phyloP scores from a whole-genome alignment of 1,140 invertebrate genomes.

The Anastrepha ludens region DNA sequence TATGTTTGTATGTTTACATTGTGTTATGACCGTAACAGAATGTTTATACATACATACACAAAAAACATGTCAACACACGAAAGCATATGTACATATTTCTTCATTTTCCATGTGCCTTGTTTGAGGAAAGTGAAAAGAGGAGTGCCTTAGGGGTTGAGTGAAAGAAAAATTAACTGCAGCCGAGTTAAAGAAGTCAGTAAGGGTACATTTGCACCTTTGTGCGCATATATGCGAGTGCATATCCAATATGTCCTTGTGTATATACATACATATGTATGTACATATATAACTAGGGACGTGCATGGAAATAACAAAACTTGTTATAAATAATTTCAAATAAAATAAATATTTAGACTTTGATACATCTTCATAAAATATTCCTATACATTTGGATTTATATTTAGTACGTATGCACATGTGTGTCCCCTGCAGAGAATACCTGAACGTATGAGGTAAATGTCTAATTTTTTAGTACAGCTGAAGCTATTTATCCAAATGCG shows the following conservation, averaged over 20 bases:
- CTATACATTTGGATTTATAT: no score
- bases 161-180: slow-evolving; percentile 35
- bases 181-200: not conserved
- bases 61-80: not conserved
- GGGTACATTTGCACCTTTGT: not conserved
- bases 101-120: not conserved
- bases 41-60: not conserved
- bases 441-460: no score
- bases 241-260: no score
- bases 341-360: no score
- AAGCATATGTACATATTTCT: not conserved
- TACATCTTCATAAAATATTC: no score
- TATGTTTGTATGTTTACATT: not conserved
- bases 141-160: slow-evolving; percentile 23
- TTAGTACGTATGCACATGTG: no score
- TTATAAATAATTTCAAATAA: no score
- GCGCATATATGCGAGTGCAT: not conserved
- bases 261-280: not conserved
- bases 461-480: no score
- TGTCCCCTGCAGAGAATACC: no score
- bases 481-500: no score
- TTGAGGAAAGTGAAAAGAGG: not conserved
- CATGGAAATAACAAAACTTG: no score
- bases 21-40: not conserved
- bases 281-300: not conserved